phyloP scores from a whole-genome alignment of 2,113 vertebrate genomes.

The Tylochromis polylepis region DNA sequence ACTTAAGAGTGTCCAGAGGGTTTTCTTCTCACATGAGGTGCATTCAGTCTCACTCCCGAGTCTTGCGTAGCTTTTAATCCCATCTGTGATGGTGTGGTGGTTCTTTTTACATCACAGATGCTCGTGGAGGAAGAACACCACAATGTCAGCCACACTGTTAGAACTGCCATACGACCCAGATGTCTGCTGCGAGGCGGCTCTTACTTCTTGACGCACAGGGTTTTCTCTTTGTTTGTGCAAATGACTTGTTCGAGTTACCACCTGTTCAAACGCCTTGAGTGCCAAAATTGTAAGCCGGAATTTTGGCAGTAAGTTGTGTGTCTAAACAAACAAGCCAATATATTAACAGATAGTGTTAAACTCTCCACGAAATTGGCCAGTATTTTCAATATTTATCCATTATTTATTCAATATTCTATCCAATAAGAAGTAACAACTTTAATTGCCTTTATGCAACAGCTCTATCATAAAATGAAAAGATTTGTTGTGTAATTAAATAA shows the following conservation, averaged over 20 bases:
- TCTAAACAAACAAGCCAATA: background rate
- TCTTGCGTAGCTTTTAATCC: background rate
- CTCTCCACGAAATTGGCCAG: background rate
- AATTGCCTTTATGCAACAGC: background rate
- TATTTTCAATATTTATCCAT: background rate
- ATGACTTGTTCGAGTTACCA: conserved; percentile 24
- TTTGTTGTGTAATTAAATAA: background rate
- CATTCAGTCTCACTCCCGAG: background rate
- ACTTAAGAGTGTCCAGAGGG: background rate
- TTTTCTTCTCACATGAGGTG: background rate
- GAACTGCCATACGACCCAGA: conserved; percentile 17
- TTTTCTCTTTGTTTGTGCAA: conserved; percentile 39
- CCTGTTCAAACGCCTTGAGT: conserved; percentile 39
- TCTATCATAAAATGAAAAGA: background rate
- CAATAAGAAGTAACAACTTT: background rate
- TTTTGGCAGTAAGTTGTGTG: background rate
- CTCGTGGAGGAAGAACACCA: background rate
- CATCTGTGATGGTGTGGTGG: conserved; percentile 15
- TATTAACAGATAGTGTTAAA: background rate
- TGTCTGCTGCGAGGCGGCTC: conserved; percentile 12
- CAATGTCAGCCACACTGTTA: background rate
- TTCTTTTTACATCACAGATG: conserved; percentile 36
- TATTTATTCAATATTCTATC: background rate
- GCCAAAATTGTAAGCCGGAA: background rate
- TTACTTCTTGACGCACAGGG: background rate